Base-by-base conservation (phyloP, 2,888 invertebrate species). In the Andrena flavipes region DNA sequence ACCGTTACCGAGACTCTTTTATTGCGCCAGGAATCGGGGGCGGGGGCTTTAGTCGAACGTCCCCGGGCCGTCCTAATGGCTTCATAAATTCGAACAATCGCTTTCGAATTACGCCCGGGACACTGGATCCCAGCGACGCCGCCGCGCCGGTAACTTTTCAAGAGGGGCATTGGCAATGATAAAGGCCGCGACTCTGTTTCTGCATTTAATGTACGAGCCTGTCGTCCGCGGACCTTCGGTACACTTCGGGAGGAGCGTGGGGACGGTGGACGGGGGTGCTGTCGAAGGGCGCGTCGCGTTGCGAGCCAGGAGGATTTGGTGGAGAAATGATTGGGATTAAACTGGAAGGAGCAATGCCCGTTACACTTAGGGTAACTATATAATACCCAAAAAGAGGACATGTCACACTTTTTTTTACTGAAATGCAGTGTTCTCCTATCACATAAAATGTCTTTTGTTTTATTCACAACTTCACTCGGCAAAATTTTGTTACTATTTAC, bases 21-120 rank as follows among this genome's bases (percentile, higher is more conserved):
- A 88, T 87, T 83, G 86, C 88, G 67, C 76, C 76, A 84, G 87
- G 84, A 87, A 87, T 88, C 88, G 87, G 62, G 80, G 76, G 80
- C 70, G 74, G 54, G 71, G 59, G 87, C 87, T 87, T 86, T 86
- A 75, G 83, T 69, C 72, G 87, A 85, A 84, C 70, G 87, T 87
- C 80, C 72, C 62, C n/a, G 62, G 51, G 42, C 75, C 80, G 33
- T 56, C 62, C 83, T 84, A 88, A 88, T 88, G 84, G 88, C 64
- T 88, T 88, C 88, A 88, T 88, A 88, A 88, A 88, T 88, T 88
- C 79, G 80, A 80, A 74, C 84, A 88, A 88, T 88, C 85, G 88
- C 86, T 90, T 89, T 90, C 87, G 89, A 90, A 90, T 90, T 89
- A 89, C 90, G 87, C 82, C 42, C 72, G 75, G 80, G 72, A 86